Evolutionary conservation across 2,888 invertebrate genomes (phyloP).

Genomic region (Amitus sp.): DNA sequence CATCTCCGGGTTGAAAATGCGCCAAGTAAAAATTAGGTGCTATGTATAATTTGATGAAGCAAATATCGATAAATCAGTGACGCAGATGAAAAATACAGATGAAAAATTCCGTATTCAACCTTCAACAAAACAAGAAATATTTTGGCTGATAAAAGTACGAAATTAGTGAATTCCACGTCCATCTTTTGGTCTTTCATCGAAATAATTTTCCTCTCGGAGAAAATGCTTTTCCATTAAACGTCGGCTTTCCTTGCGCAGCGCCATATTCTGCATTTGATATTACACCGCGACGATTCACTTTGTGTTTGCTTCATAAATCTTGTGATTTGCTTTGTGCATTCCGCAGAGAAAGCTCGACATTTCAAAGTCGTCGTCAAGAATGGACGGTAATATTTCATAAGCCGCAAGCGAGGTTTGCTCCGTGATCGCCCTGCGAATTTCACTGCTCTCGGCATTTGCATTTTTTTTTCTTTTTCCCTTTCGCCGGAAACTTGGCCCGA

Average conservation of each 20-base stretch:
- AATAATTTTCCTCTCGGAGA: constrained; percentile 21
- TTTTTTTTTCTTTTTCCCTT: background rate
- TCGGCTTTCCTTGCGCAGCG: constrained; percentile 18
- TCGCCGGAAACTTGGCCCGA: too few species aligned
- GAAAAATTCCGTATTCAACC: too few species aligned
- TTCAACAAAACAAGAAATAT: too few species aligned
- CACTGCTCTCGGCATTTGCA: too few species aligned
- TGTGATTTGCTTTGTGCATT: constrained; percentile 24
- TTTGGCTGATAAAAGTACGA: too few species aligned
- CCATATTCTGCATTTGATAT: constrained; percentile 28
- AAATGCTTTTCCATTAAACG: constrained; percentile 9
- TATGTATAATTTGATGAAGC: too few species aligned
- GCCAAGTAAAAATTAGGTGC: too few species aligned
- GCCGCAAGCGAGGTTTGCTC: background rate
- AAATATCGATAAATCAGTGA: too few species aligned
- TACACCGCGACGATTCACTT: constrained; percentile 18
- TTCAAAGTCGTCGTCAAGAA: constrained; percentile 15
- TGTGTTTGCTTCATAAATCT: constrained; percentile 33
- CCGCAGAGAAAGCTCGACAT: constrained; percentile 21
- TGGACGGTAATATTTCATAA: constrained; percentile 17
- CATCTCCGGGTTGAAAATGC: too few species aligned
- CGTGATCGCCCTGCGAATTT: too few species aligned
- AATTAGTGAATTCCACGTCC: too few species aligned
- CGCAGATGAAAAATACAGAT: too few species aligned
- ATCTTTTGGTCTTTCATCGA: constrained; percentile 17